phyloP scores from a whole-genome alignment of 2,888 invertebrate genomes.

The Cryptosula pallasiana region DNA sequence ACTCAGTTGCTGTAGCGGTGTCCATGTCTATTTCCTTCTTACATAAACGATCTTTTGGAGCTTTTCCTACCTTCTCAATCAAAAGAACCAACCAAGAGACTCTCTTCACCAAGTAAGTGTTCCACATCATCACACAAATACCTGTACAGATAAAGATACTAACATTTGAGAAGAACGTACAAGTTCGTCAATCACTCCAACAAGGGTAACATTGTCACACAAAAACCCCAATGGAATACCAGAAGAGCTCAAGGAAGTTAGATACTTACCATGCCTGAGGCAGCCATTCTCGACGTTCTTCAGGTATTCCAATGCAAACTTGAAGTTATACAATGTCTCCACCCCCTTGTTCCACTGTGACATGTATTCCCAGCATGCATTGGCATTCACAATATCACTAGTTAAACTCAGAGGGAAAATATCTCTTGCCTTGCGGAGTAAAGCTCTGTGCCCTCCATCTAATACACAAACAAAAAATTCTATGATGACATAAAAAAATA shows the following conservation, averaged over 20 bases:
- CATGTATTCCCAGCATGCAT: conserved; percentile 87
- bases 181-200: no score
- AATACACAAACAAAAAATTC: no score
- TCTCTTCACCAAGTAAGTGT: conserved; percentile 74
- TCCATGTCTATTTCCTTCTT: conserved; percentile 52
- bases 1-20: conserved; percentile 44
- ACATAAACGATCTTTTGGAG: conserved; percentile 79
- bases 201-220: no score
- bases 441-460: not conserved
- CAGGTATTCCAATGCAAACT: conserved; percentile 68
- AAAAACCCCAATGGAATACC: no score
- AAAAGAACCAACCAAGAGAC: conserved; percentile 72
- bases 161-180: no score
- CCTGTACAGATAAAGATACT: no score
- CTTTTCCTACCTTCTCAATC: conserved; percentile 69
- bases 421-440: conserved; percentile 32
- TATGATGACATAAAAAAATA: no score
- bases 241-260: no score
- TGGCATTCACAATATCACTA: conserved; percentile 71
- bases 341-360: conserved; percentile 75
- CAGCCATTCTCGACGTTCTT: conserved; percentile 63
- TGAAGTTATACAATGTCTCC: conserved; percentile 61
- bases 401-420: conserved; percentile 83
- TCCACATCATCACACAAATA: conserved; percentile 79
- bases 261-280: conserved; percentile 62